Conservation (phyloP, 92 coral and sea anemone genomes). For the Palythoa heliodiscus region DNA sequence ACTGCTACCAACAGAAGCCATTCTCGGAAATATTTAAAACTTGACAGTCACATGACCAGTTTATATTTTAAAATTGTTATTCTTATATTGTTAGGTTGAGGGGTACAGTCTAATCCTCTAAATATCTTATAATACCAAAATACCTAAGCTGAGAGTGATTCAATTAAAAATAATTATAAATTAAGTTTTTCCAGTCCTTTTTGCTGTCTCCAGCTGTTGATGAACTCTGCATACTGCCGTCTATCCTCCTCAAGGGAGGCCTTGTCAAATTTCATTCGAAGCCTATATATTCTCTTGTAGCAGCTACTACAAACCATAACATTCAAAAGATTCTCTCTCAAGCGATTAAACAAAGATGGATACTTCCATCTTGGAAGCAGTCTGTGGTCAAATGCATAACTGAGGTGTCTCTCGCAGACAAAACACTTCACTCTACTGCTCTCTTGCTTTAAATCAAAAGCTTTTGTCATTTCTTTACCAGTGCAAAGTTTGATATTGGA, state of each 20-base stretch:
- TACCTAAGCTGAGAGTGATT: neutral
- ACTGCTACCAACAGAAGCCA: no score
- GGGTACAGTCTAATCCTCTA: neutral
- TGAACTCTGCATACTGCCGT: slow-evolving; percentile 69
- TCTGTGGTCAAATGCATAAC: slow-evolving; percentile 45
- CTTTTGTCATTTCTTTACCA: slow-evolving; percentile 46
- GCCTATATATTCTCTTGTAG: slow-evolving; percentile 65
- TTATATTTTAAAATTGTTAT: no score
- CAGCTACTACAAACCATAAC: slow-evolving; percentile 65
- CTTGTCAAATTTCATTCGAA: slow-evolving; percentile 70
- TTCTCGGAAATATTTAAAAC: no score
- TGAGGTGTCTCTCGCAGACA: slow-evolving; percentile 69
- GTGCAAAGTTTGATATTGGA: slow-evolving; percentile 76
- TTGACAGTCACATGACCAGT: no score
- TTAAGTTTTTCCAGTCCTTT: slow-evolving; percentile 76
- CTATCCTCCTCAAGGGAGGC: slow-evolving; percentile 63
- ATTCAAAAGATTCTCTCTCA: slow-evolving; percentile 50
- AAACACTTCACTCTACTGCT: slow-evolving; percentile 47
- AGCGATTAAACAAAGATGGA: slow-evolving; percentile 64
- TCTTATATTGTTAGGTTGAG: neutral
- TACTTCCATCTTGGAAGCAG: slow-evolving; percentile 65
- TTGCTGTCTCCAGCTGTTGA: slow-evolving; percentile 83
- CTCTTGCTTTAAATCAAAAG: slow-evolving; percentile 21
- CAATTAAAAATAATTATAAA: slow-evolving; percentile 11
- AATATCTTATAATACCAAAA: neutral